These are phyloP conservation scores for Phyllotreta cruciferae DNA, from an alignment of 2,888 invertebrate genomes.

Conservation along the genomic window DNA sequence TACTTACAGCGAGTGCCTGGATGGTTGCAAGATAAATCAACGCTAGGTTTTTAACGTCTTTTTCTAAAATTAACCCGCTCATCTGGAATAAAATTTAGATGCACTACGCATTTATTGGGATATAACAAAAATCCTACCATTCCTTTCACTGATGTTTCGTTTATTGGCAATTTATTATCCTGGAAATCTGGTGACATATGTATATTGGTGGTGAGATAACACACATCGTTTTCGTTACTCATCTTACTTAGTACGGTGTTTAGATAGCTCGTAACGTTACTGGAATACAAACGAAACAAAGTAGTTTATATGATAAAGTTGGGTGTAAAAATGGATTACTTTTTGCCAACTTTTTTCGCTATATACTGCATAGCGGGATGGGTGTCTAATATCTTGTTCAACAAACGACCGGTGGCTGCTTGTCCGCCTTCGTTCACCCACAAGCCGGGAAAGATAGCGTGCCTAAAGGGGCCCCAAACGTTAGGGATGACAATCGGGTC, in stretches of 20 bases:
- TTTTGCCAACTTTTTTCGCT: constrained; percentile 55
- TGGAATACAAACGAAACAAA: constrained; percentile 54
- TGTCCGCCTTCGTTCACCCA: constrained; percentile 95
- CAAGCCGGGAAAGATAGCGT: constrained; percentile 85
- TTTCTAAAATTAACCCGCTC: constrained; percentile 77
- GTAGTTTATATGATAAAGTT: constrained; percentile 71
- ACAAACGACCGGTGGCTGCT: constrained; percentile 86
- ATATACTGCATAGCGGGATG: constrained; percentile 74
- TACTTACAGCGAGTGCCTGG: constrained; percentile 85
- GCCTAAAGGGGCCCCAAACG: constrained; percentile 94
- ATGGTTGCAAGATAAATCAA: constrained; percentile 84
- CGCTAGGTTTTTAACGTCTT: constrained; percentile 79
- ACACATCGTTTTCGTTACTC: constrained; percentile 58
- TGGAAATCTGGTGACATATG: constrained; percentile 97
- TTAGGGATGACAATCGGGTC: constrained; percentile 78
- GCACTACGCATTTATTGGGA: too few species aligned
- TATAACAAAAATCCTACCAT: constrained; percentile 57
- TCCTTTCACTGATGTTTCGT: constrained; percentile 83
- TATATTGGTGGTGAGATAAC: constrained; percentile 75
- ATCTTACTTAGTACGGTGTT: constrained; percentile 59
- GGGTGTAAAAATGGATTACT: constrained; percentile 51
- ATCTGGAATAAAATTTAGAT: constrained; percentile 62
- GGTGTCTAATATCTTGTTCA: constrained; percentile 83
- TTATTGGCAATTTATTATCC: constrained; percentile 93
- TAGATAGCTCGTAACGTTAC: constrained; percentile 68